These are phyloP conservation scores for Alloscopus bannaensis DNA, from an alignment of 2,888 invertebrate species.

Conservation along the genomic window DNA sequence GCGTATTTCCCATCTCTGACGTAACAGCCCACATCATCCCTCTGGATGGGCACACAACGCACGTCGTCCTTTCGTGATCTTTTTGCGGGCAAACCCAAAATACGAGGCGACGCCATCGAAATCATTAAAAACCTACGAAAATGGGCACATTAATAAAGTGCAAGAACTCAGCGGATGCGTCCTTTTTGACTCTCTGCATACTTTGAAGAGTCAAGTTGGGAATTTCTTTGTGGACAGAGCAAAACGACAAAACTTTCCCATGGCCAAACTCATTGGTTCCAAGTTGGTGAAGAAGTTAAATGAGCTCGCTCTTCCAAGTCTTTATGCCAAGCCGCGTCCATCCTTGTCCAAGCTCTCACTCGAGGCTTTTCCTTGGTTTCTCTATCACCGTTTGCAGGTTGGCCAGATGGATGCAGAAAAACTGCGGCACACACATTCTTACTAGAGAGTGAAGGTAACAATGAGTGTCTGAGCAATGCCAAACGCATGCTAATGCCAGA, in stretches of 20 bases:
- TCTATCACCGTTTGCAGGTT: neutral
- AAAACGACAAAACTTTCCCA: conserved; percentile 37
- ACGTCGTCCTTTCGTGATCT: neutral
- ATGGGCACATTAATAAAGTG: conserved; percentile 1
- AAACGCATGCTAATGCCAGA: conserved; percentile 6
- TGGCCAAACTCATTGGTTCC: conserved; percentile 69
- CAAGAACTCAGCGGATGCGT: neutral
- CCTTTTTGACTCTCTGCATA: neutral
- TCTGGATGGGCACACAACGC: too few relatives aligned
- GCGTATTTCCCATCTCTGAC: neutral
- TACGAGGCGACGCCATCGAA: neutral
- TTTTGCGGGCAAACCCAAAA: neutral
- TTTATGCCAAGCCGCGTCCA: neutral
- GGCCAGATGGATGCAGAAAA: neutral
- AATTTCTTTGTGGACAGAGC: neutral
- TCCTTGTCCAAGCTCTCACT: neutral
- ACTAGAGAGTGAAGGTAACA: neutral
- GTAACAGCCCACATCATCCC: too few relatives aligned
- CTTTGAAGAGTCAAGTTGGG: neutral
- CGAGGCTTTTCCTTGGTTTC: neutral
- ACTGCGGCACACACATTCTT: neutral
- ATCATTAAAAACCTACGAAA: neutral
- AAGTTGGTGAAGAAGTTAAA: conserved; percentile 51
- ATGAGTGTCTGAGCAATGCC: neutral
- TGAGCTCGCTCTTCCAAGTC: conserved; percentile 20